A percentile compares a stretch with the other conserved stretches of the same genome.
Evolutionary conservation across 2,888 invertebrate genomes (phyloP).

Genomic region (Synanthedon andrenaeformis): DNA sequence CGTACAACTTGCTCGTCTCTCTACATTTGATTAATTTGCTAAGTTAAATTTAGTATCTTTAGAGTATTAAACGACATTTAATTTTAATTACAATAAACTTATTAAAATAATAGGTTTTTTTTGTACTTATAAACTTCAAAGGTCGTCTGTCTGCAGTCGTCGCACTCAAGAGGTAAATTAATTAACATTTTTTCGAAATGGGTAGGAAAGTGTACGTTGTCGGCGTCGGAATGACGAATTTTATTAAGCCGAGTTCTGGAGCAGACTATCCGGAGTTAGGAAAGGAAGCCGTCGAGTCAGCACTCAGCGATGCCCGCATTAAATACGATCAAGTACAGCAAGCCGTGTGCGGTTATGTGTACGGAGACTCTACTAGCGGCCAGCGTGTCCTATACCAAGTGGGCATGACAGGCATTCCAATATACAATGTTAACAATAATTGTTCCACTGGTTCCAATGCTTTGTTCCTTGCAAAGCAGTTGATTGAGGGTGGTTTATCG

Average conservation of each 20-base stretch:
- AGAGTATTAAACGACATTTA: too few relatives aligned
- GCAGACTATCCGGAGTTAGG: conserved; percentile 96
- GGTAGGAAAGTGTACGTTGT: conserved; percentile 84
- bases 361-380: conserved; percentile 95
- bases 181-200: conserved; percentile 40
- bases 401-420: conserved; percentile 96
- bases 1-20: too few relatives aligned
- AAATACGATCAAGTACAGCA: conserved; percentile 84
- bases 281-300: conserved; percentile 90
- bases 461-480: conserved; percentile 88
- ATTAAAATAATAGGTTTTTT: neutral
- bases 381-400: conserved; percentile 95
- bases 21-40: too few relatives aligned
- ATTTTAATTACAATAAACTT: too few relatives aligned
- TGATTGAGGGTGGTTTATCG: conserved; percentile 88
- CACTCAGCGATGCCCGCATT: conserved; percentile 85
- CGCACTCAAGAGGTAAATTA: conserved; percentile 52
- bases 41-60: too few relatives aligned
- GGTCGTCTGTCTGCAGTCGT: conserved; percentile 21
- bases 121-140: neutral
- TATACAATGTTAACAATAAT: conserved; percentile 98
- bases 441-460: conserved; percentile 98
- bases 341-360: conserved; percentile 93
- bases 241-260: conserved; percentile 92
- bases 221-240: conserved; percentile 99